Conservation (phyloP, 2,113 vertebrate genomes). For the Lagopus leucura region DNA sequence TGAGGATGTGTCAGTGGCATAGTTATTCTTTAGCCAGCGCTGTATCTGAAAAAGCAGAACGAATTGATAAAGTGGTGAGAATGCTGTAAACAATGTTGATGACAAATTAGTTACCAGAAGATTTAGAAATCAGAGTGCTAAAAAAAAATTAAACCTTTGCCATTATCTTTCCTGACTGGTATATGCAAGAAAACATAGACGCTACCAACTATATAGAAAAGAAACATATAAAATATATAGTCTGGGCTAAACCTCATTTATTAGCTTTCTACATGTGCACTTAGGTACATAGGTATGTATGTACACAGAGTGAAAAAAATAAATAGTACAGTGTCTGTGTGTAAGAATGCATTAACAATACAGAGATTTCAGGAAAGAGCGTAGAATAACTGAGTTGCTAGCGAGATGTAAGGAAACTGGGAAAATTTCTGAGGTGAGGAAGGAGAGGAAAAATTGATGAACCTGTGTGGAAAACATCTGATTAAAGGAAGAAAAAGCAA, state of each 20-base stretch:
- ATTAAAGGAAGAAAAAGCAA: background rate
- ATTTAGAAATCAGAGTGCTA: background rate
- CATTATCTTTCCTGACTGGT: background rate
- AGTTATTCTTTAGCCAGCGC: background rate
- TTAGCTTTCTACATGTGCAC: background rate
- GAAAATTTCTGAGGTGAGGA: background rate
- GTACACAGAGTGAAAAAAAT: background rate
- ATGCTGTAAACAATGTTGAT: background rate
- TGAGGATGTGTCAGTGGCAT: background rate
- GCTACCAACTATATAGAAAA: background rate
- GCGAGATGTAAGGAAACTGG: background rate
- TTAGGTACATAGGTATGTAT: too few species aligned
- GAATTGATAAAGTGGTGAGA: background rate
- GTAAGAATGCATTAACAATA: background rate
- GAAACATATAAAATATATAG: background rate
- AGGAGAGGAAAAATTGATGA: background rate
- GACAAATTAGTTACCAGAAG: background rate
- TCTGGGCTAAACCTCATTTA: background rate
- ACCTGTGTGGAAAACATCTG: background rate
- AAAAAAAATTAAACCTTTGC: background rate
- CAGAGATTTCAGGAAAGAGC: background rate
- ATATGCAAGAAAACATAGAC: background rate
- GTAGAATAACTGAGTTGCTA: background rate
- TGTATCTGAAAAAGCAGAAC: background rate
- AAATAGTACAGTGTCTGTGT: background rate